phyloP scores from a whole-genome alignment of 2,797 vertebrate genomes.

The Denticeps clupeoides region DNA sequence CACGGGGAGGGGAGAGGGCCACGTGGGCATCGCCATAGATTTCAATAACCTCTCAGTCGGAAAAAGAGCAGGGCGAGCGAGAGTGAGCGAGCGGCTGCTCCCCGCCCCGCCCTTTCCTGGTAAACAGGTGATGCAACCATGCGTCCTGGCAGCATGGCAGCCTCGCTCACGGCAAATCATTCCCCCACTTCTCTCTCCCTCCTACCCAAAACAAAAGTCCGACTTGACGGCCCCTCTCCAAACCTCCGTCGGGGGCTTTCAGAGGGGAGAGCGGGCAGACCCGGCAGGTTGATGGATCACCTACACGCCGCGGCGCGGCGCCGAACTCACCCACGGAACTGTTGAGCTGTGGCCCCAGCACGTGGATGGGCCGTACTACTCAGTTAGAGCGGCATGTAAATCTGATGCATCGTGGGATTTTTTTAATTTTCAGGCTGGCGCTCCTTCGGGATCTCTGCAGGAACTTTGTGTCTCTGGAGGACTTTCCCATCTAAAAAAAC shows the following conservation, averaged over 20 bases:
- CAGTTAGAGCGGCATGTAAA: slow-evolving; percentile 3
- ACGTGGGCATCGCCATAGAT: slow-evolving; percentile 31
- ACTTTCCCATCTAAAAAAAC: too few species aligned
- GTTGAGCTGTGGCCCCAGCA: slow-evolving; percentile 53
- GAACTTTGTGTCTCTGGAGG: too few species aligned
- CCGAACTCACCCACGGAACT: slow-evolving; percentile 54
- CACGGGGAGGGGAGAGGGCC: too few species aligned
- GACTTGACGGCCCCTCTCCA: slow-evolving; percentile 38
- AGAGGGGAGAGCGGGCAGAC: slow-evolving; percentile 38
- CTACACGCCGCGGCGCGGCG: slow-evolving; percentile 41
- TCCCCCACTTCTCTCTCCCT: neutral
- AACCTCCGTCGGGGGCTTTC: slow-evolving; percentile 46
- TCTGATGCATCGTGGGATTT: too few species aligned
- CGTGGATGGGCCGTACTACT: neutral
- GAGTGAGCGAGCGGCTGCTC: slow-evolving; percentile 4
- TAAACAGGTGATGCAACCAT: slow-evolving; percentile 40
- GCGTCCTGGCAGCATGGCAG: slow-evolving; percentile 23
- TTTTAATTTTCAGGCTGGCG: too few species aligned
- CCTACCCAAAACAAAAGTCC: neutral
- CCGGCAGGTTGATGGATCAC: slow-evolving; percentile 54
- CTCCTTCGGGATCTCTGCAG: too few species aligned
- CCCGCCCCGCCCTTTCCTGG: slow-evolving; percentile 26
- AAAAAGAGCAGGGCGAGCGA: slow-evolving; percentile 15
- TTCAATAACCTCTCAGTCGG: slow-evolving; percentile 46
- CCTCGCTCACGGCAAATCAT: slow-evolving; percentile 16